phyloP scores from a whole-genome alignment of 2,888 invertebrate genomes.

The Cheilosia urbana region DNA sequence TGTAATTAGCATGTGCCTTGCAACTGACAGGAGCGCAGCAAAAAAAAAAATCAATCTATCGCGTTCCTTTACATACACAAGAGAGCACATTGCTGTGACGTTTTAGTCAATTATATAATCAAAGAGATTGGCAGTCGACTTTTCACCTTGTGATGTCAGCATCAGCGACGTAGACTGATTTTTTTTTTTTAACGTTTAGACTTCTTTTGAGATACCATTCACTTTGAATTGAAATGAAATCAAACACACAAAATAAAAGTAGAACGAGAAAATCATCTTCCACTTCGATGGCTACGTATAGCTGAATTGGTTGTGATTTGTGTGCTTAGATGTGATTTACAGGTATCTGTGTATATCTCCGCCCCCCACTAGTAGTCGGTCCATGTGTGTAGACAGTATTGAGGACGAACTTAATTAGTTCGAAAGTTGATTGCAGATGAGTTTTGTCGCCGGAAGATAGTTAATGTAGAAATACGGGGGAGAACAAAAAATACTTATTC shows the following conservation, averaged over 20 bases:
- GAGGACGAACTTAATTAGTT: slow-evolving; percentile 49
- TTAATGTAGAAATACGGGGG: neutral
- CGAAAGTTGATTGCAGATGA: slow-evolving; percentile 22
- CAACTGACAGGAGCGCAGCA: slow-evolving; percentile 16
- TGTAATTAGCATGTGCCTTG: slow-evolving; percentile 49
- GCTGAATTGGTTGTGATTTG: slow-evolving; percentile 64
- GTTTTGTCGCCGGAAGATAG: neutral
- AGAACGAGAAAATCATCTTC: slow-evolving; percentile 67
- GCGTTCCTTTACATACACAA: slow-evolving; percentile 13
- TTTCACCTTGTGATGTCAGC: slow-evolving; percentile 66
- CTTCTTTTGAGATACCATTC: slow-evolving; percentile 72
- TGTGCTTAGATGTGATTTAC: slow-evolving; percentile 60
- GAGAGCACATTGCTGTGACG: slow-evolving; percentile 36
- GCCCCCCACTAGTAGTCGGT: slow-evolving; percentile 32
- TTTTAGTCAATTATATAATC: slow-evolving; percentile 62
- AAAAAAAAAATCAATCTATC: slow-evolving; percentile 41
- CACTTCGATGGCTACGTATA: slow-evolving; percentile 51
- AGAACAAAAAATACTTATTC: neutral
- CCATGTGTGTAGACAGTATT: slow-evolving; percentile 3
- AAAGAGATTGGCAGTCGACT: slow-evolving; percentile 71
- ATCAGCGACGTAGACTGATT: slow-evolving; percentile 31
- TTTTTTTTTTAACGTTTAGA: slow-evolving; percentile 8
- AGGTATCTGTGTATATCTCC: slow-evolving; percentile 8
- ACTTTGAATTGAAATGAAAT: slow-evolving; percentile 58
- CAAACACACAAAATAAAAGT: slow-evolving; percentile 55